Evolutionary conservation across 2,888 invertebrate genomes (phyloP).

Genomic region (Neoaliturus tenellus): DNA sequence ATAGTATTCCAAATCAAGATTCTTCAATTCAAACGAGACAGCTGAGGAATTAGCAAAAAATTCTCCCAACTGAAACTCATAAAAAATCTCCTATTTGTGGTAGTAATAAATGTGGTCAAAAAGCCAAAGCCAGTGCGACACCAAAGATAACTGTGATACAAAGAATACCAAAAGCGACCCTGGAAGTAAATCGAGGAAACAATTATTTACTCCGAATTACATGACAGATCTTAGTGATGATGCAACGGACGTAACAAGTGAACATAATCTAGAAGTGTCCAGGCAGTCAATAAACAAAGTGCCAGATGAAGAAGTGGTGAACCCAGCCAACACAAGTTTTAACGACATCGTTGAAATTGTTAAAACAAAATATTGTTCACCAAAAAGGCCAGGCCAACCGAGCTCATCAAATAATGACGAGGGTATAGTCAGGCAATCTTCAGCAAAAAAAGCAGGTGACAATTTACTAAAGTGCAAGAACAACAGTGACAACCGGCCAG

Average conservation of each 20-base stretch:
- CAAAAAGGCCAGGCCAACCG: not conserved
- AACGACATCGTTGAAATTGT: not conserved
- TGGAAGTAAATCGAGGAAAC: not conserved
- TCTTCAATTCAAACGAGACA: not conserved
- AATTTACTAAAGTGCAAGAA: too few species aligned
- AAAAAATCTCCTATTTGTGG: not conserved
- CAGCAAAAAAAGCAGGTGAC: too few species aligned
- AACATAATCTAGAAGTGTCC: not conserved
- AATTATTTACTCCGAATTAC: conserved; percentile 5
- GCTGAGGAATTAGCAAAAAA: not conserved
- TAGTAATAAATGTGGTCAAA: not conserved
- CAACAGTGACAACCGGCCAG: too few species aligned
- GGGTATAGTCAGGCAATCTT: too few species aligned
- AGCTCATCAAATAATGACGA: not conserved
- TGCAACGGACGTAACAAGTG: not conserved
- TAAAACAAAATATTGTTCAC: not conserved
- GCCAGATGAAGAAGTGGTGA: not conserved
- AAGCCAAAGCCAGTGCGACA: not conserved
- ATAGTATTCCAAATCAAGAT: too few species aligned
- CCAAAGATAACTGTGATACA: not conserved
- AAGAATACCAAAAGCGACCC: not conserved
- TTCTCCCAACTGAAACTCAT: not conserved
- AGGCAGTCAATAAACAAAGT: not conserved
- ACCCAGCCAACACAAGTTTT: not conserved
- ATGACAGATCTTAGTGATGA: conserved; percentile 2